A percentile compares a stretch with the other conserved stretches of the same genome.
phyloP scores from a whole-genome alignment of 2,113 vertebrate species.

The Forbesichthys agassizii region DNA sequence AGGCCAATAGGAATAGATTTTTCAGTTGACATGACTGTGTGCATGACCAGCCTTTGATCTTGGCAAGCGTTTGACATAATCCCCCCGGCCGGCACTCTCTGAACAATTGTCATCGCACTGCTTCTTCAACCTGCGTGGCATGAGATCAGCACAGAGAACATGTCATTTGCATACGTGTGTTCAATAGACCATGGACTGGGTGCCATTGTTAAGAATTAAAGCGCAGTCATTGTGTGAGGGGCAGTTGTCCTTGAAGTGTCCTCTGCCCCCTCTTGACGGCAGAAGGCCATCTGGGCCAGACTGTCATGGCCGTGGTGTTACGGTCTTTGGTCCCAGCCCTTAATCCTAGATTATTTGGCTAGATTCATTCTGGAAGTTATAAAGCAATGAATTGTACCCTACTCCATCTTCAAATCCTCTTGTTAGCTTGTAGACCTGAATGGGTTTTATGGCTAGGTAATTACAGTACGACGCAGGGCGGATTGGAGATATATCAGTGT shows the following conservation, averaged over 20 bases:
- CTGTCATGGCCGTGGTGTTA: conserved; percentile 58
- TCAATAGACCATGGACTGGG: conserved; percentile 1
- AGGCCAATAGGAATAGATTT: too few species aligned
- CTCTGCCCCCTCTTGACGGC: conserved; percentile 16
- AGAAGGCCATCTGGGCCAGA: conserved; percentile 54
- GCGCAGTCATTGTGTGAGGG: conserved; percentile 8
- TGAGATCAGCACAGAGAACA: conserved; percentile 6
- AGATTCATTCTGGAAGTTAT: conserved; percentile 72
- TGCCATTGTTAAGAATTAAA: too few species aligned
- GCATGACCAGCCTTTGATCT: conserved; percentile 48
- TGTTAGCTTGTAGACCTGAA: conserved; percentile 58
- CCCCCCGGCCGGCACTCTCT: conserved; percentile 14
- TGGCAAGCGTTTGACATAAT: conserved; percentile 33
- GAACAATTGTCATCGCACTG: conserved; percentile 25
- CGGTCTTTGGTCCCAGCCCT: conserved; percentile 69
- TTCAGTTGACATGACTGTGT: too few species aligned
- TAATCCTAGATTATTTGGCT: conserved; percentile 71
- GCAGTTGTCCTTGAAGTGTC: neutral
- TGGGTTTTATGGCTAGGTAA: conserved; percentile 48
- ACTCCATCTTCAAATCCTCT: conserved; percentile 63
- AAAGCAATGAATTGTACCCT: conserved; percentile 56
- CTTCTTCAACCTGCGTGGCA: conserved; percentile 26
- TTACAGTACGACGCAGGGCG: conserved; percentile 37
- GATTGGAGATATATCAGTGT: conserved; percentile 47
- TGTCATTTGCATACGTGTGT: neutral